Evolutionary conservation across 2,113 vertebrate species (phyloP).

Genomic region (Promerops cafer): DNA sequence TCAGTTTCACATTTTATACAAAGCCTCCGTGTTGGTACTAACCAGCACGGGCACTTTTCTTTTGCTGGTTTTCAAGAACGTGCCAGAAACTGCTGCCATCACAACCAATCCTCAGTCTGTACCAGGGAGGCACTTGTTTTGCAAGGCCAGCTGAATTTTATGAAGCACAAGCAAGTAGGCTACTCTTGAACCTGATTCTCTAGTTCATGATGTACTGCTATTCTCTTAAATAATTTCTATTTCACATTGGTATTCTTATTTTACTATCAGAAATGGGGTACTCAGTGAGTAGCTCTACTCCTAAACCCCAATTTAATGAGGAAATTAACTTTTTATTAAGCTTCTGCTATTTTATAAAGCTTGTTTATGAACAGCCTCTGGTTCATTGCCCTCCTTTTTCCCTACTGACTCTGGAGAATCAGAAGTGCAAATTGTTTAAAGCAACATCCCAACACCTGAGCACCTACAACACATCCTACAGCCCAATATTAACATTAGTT

Average conservation of each 20-base stretch:
- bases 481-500: background rate
- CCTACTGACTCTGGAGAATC: background rate
- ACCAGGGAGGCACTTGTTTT: background rate
- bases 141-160: background rate
- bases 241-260: background rate
- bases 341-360: background rate
- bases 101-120: background rate
- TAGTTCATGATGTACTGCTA: background rate
- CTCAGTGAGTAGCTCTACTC: background rate
- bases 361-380: background rate
- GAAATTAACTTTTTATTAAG: background rate
- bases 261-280: background rate
- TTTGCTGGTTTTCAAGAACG: background rate
- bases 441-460: background rate
- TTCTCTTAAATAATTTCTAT: background rate
- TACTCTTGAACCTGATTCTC: background rate
- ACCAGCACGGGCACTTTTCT: background rate
- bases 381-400: background rate
- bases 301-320: background rate
- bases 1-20: background rate
- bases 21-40: background rate
- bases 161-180: background rate
- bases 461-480: background rate
- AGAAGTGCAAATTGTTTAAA: background rate
- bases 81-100: background rate